A percentile compares a stretch with the other conserved stretches of the same genome.
phyloP scores from a whole-genome alignment of 2,888 invertebrate genomes.

The Leptarthrus brevirostris region DNA sequence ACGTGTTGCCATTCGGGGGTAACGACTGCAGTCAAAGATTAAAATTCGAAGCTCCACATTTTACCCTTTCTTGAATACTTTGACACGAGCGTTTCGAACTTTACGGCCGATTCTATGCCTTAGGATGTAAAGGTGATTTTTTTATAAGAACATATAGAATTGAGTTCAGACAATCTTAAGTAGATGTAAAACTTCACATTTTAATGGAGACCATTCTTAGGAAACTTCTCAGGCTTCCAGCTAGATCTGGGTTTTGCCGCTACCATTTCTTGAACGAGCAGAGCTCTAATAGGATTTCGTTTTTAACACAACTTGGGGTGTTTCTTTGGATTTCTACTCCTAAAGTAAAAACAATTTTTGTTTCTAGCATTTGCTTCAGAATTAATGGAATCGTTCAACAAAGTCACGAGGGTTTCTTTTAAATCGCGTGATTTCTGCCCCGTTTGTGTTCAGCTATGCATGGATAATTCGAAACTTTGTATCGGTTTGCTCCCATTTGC shows the following conservation, averaged over 20 bases:
- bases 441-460: conserved; percentile 21
- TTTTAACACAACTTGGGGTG: not conserved
- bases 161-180: conserved; percentile 8
- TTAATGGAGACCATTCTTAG: not conserved
- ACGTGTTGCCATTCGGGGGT: not conserved
- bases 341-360: not conserved
- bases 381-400: not conserved
- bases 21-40: conserved; percentile 31
- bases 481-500: conserved; percentile 29
- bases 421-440: conserved; percentile 32
- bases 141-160: not conserved
- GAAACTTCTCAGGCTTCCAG: not conserved
- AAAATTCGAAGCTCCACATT: conserved; percentile 19
- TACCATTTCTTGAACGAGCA: too few relatives aligned
- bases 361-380: too few relatives aligned
- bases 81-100: not conserved
- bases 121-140: too few relatives aligned
- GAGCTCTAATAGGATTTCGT: not conserved
- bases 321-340: not conserved
- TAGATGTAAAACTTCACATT: conserved; percentile 14
- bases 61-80: conserved; percentile 26
- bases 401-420: not conserved
- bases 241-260: too few relatives aligned
- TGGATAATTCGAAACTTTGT: not conserved
- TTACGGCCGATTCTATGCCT: too few relatives aligned